Base-by-base conservation (phyloP, 2,113 vertebrate species). In the Eudorcas thomsonii region DNA sequence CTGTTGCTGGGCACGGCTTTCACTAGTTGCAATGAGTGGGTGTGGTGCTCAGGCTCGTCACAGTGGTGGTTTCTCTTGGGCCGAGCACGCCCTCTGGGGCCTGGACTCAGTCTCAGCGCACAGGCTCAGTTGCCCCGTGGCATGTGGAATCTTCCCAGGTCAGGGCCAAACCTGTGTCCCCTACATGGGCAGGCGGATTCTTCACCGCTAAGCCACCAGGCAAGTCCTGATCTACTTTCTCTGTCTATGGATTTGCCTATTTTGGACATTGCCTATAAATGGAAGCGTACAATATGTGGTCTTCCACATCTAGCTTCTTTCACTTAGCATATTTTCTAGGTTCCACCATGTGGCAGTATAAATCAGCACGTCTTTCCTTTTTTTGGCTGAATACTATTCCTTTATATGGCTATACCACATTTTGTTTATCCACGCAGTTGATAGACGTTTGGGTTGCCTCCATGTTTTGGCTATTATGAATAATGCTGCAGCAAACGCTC, bases 371-470 rank as follows among this genome's bases (percentile, higher is more conserved):
- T 13, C 23, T 5, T 50, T 88, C 64, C 52, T 54, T 92, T 84
- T 85, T 64, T 52, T 33, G n/a, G 88, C 88, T 60, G 77, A 92
- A 33, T 94, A 94, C 36, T 80, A 85, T 60, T 94, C 95, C 89
- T 88, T 78, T 67, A 23, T 45, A 12, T 80, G 50, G 78, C 71
- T 54, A 30, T 78, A 30, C 78, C 77, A 74, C n/a, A 52, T 77
- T 87, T 45, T 71, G 78, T 74, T 60, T 36, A 28, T 36, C 39
- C 30, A 5, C 10, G 71, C 81, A 2, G 26, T 33, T 80, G 77
- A 45, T 30, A 45, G 39, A 28, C 43, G 4, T 62, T 30, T 84
- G 50, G 91, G 78, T 33, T 21, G 16, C 84, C 91, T 88, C n/a
- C 43, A 33, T 19, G 16, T 91, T 82, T 48, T 6, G 52, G 94